Evolutionary conservation across 2,797 vertebrate species (phyloP), one percentile per base, ranked within the genome.

Genomic region (Enteromius afrohamiltoni): DNA sequence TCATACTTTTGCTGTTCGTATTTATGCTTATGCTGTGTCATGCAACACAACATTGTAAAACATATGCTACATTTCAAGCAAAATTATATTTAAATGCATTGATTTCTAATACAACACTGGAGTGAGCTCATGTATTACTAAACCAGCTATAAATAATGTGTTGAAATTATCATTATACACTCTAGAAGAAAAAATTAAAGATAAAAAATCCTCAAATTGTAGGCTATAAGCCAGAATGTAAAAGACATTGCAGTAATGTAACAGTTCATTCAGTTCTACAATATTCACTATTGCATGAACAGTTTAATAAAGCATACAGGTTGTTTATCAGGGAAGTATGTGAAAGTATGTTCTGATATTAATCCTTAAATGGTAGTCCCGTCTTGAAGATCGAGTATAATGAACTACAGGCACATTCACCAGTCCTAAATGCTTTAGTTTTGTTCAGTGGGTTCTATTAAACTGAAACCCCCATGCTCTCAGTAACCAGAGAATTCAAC

Each of bases 401-500:
- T 60, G 2, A 58, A 74, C 40, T n/a, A 49, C 42, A 64, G 11
- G 21, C 45, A 82, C 55, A 74, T 74, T 23, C 21, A 73, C 29
- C 29, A 26, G 80, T 37, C 31, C 37, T 68, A 53, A 65, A 74
- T 64, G 79, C 21, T 64, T 64, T 34, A 26, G 37, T 10, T 73
- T 29, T 29, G 70, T 21, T 53, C 23, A 58, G 64, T 51, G 42
- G 40, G 29, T 71, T 70, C 53, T 37, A 76, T 21, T 55, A 83
- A 68, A 60, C 29, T 62, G n/a, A n/a, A 64, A 11, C 53, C 40
- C 65, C 51, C 29, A 23, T 64, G 76, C 8, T 26, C 19, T 64
- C 53, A 69, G 19, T 31, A 37, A 69, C n/a, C 74, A 77, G 17
- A 65, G 14, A 34, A 71, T 34, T 83, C 75, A 82, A 83, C 79